phyloP scores from a whole-genome alignment of 2,888 invertebrate genomes.

The Timema podura region DNA sequence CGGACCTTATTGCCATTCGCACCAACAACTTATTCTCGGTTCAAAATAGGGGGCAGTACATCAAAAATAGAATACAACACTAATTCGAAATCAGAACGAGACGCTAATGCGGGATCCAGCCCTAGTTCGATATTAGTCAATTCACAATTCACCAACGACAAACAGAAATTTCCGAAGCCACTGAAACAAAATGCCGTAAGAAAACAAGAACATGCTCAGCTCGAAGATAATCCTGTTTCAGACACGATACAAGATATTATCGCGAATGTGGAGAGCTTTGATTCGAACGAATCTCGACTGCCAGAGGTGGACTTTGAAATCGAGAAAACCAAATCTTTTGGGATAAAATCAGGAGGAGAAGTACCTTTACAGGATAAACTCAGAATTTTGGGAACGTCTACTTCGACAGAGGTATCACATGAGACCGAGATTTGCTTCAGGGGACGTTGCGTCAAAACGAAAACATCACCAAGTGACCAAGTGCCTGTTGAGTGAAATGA shows the following conservation, averaged over 20 bases:
- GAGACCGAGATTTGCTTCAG: conserved; percentile 87
- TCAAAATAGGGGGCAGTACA: too few species aligned
- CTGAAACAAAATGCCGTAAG: too few species aligned
- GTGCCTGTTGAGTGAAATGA: conserved; percentile 18
- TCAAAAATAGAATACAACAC: too few species aligned
- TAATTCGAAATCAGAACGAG: too few species aligned
- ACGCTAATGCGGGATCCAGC: too few species aligned
- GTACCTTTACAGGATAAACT: neutral
- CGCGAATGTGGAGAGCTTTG: conserved; percentile 5
- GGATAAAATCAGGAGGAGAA: neutral
- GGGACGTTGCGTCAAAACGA: conserved; percentile 75
- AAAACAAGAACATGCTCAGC: too few species aligned
- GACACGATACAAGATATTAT: conserved; percentile 11
- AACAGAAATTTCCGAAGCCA: too few species aligned
- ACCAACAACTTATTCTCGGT: too few species aligned
- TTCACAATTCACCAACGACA: too few species aligned
- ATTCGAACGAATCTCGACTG: neutral
- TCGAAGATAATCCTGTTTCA: too few species aligned
- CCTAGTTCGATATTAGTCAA: too few species aligned
- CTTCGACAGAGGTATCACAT: conserved; percentile 75
- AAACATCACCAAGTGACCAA: conserved; percentile 26
- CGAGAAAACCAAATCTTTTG: neutral
- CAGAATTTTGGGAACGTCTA: conserved; percentile 63
- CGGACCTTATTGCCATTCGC: too few species aligned
- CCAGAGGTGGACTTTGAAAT: neutral